Conservation (phyloP, 2,797 vertebrate species). For the Periparus ater region DNA sequence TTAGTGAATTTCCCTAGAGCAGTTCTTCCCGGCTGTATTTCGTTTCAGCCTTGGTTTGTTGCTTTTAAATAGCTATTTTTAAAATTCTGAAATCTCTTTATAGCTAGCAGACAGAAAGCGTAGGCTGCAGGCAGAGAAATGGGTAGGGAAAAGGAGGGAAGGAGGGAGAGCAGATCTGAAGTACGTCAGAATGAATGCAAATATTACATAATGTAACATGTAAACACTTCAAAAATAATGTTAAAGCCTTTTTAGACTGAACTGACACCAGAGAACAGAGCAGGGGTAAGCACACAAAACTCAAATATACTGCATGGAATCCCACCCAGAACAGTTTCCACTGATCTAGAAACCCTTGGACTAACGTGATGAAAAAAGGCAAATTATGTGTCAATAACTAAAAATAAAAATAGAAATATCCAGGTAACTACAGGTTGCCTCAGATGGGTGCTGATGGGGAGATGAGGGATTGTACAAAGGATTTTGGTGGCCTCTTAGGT, state of each 20-base stretch:
- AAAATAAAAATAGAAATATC: neutral
- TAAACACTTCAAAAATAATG: neutral
- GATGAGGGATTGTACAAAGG: neutral
- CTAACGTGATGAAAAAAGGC: neutral
- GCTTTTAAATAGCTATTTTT: conserved; percentile 53
- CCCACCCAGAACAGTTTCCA: neutral
- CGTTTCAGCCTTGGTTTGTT: conserved; percentile 24
- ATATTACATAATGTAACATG: neutral
- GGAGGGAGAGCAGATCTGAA: neutral
- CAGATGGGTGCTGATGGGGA: neutral
- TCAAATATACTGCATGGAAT: neutral
- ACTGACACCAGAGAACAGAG: neutral
- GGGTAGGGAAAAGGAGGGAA: neutral
- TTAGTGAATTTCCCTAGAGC: conserved; percentile 6
- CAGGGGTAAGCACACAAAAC: neutral
- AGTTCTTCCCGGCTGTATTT: neutral
- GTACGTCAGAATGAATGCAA: neutral
- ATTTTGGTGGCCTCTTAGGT: neutral
- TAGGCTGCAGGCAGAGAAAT: conserved; percentile 28
- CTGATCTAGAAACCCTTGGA: neutral
- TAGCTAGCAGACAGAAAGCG: conserved; percentile 21
- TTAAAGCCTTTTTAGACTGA: neutral
- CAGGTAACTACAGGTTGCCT: neutral
- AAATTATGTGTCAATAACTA: neutral
- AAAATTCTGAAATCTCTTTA: conserved; percentile 24